These are phyloP conservation scores for Dallia pectoralis DNA, from an alignment of 2,797 vertebrate species.

Conservation along the genomic window DNA sequence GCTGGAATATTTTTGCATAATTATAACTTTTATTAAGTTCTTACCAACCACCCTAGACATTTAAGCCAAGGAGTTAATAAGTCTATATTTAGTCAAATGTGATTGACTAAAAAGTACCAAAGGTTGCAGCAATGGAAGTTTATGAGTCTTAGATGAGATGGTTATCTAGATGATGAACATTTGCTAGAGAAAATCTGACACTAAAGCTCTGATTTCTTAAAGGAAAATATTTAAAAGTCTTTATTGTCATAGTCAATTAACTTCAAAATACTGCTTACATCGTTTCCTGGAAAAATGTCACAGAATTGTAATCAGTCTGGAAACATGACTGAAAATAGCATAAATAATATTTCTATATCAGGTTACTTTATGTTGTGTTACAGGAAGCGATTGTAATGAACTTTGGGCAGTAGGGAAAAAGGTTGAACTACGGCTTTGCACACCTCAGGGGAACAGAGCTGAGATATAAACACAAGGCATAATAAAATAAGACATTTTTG, in stretches of 20 bases:
- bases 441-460: too few species aligned
- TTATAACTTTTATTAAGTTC: too few species aligned
- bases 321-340: background rate
- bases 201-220: background rate
- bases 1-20: too few species aligned
- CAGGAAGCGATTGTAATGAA: background rate
- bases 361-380: background rate
- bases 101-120: background rate
- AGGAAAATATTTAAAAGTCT: background rate
- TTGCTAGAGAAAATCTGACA: background rate
- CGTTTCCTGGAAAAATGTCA: slow-evolving; percentile 40
- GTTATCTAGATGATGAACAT: background rate
- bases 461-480: too few species aligned
- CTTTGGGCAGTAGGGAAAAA: too few species aligned
- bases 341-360: background rate
- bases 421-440: too few species aligned
- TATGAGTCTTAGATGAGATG: background rate
- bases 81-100: background rate
- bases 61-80: too few species aligned
- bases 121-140: background rate
- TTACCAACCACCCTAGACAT: too few species aligned
- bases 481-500: too few species aligned
- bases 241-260: background rate
- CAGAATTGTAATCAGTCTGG: slow-evolving; percentile 32
- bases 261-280: background rate